These are phyloP conservation scores for Aphelenchoides fujianensis DNA, from an alignment of 1,140 invertebrate genomes.

Conservation along the genomic window DNA sequence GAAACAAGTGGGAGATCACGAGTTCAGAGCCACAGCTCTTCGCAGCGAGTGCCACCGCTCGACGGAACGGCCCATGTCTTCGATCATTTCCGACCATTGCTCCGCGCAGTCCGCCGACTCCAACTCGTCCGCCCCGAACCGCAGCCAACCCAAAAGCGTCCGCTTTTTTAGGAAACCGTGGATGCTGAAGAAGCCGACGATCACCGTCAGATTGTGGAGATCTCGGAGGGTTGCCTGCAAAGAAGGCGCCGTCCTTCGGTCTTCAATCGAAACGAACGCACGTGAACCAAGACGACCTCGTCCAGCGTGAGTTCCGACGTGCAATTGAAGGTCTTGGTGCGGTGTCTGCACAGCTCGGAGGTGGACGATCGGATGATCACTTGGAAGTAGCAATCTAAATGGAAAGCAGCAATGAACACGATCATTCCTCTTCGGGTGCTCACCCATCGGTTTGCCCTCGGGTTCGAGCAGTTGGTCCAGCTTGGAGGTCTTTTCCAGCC, in stretches of 20 bases:
- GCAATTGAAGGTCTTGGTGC: constrained; percentile 11
- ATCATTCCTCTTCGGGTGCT: background rate
- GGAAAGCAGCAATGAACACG: background rate
- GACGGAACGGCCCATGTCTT: constrained; percentile 14
- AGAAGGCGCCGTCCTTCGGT: background rate
- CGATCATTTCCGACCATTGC: constrained; percentile 5
- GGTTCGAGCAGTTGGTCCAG: background rate
- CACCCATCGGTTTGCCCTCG: constrained; percentile 16
- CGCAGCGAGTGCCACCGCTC: constrained; percentile 18
- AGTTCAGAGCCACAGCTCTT: background rate
- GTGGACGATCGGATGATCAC: constrained; percentile 8
- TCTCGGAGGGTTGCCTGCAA: constrained; percentile 13
- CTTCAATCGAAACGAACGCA: background rate
- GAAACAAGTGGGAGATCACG: constrained; percentile 5
- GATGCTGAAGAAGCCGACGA: constrained; percentile 8
- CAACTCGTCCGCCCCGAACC: constrained; percentile 4
- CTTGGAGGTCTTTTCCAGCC: background rate
- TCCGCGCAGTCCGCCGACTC: constrained; percentile 12
- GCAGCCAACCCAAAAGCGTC: constrained; percentile 12
- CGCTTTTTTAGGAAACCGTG: constrained; percentile 14
- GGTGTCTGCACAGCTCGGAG: constrained; percentile 8
- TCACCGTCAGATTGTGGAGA: constrained; percentile 13
- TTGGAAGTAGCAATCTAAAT: constrained; percentile 23
- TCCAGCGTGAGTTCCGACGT: background rate
- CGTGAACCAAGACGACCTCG: constrained; percentile 15